Base-by-base conservation (phyloP, 2,888 invertebrate species). In the Hirtodrosophila alboralis region DNA sequence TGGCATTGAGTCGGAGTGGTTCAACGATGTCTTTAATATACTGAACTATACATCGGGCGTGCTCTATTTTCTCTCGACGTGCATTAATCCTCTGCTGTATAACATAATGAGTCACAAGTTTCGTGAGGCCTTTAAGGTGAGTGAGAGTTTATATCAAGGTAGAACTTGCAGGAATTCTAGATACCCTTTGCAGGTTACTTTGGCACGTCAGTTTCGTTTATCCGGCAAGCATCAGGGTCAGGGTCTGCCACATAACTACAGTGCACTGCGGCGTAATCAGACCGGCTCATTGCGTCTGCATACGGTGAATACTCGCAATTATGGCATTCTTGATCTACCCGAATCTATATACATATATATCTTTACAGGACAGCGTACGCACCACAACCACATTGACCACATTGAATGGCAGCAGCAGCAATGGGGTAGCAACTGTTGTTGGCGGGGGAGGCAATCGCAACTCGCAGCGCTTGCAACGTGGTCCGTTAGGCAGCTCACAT, bases 41-140 rank as follows among this genome's bases (percentile, higher is more conserved):
- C 89, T 94, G 13, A 93, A 93, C 54, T 93, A 94, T 80, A 91
- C 93, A 27, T 94, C 94, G n/a, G 94, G 94, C 0, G 91, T 94
- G 10, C 91, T 93, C 33, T 94, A 94, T 87, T 94, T 93, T 87
- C 89, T 94, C 47, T 94, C 94, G 61, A 93, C 94, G 4, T 94
- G 94, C 66, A 93, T 94, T 68, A 95, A 94, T 89, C 94, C 94
- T 0, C 89, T 94, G 47, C 91, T 94, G 5, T 94, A 95, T 90
- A 94, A 93, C 87, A 93, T 94, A 56, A 93, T 94, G 94, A 94
- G 94, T 26, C 92, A 93, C 84, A 94, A 94, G 87, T 94, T 94
- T 87, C 92, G 94, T 30, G 93, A 93, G 72, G 94, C 94, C 7
- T 94, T 95, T 87, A 93, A 93, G 92, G 93, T 93, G 88, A 88